Base-by-base conservation (phyloP, 2,113 vertebrate genomes). In the Lamprotornis superbus region DNA sequence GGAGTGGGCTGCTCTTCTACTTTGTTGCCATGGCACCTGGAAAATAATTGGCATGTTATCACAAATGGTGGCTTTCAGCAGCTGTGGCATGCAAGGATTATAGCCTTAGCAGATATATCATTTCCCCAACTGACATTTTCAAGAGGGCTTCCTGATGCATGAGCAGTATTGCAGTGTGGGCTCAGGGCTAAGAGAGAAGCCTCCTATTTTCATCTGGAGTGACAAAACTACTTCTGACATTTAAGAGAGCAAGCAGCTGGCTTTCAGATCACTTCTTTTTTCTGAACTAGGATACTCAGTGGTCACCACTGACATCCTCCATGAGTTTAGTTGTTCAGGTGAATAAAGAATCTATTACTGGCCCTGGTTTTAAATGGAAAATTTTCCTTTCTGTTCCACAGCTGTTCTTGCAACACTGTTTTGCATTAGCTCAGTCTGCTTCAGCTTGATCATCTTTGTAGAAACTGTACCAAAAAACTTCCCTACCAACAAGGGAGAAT, bases 31-130 rank as follows among this genome's bases (percentile, higher is more conserved):
- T 82, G 49, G 40, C 53, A 89, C 23, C 78, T 82, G 75, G 37
- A 94, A 95, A 93, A 84, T 95, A 91, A 87, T 74, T 96, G 83
- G 65, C 64, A 61, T 9, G 7, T n/a, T 76, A 31, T 73, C 50
- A 40, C 59, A 83, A 83, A 55, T 16, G 35, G 20, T 63, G 30
- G 9, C 37, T 88, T 93, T 86, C 80, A 93, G 55, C n/a, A 73
- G 30, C 78, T 64, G 21, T 59, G 84, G 35, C 53, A 79, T 53
- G 24, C 1, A 2, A 80, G 63, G 31, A 64, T 89, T 92, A 50
- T 3, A 81, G 15, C 46, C 63, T 69, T 28, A 71, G 63, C 49
- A 85, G 55, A 82, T 78, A 64, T 63, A 81, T 75, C 63, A 42
- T 17, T 70, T 94, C 39, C 17, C 33, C 35, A 73, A 3, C 27